Evolutionary conservation across 2,113 vertebrate genomes (phyloP).

Genomic region (Tyto alba): DNA sequence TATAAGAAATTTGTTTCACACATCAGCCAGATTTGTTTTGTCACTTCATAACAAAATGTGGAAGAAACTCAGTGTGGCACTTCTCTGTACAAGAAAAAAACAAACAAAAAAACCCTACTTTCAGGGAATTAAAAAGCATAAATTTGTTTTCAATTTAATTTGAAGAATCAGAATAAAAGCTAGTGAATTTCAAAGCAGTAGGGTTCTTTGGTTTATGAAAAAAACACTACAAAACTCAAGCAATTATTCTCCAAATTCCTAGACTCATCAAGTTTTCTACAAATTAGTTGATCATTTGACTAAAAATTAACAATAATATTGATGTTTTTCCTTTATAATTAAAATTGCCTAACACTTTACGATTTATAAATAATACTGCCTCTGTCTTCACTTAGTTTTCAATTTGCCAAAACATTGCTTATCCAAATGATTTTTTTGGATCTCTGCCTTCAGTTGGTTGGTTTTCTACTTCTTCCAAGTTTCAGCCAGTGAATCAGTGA

Average conservation of each 20-base stretch:
- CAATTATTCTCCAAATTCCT: not conserved
- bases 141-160: not conserved
- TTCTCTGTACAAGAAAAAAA: not conserved
- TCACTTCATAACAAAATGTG: not conserved
- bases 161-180: not conserved
- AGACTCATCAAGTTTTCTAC: not conserved
- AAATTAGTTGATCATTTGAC: not conserved
- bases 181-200: not conserved
- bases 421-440: not conserved
- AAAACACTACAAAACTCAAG: not conserved
- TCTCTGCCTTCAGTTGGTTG: not conserved
- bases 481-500: not conserved
- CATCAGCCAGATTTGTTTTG: slow-evolving; percentile 3
- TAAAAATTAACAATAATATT: not conserved
- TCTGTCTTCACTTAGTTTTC: not conserved
- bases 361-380: not conserved
- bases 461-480: not conserved
- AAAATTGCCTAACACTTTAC: not conserved
- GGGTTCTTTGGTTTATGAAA: not conserved
- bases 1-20: not conserved
- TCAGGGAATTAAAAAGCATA: not conserved
- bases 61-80: not conserved
- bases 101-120: not conserved
- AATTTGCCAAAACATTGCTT: not conserved
- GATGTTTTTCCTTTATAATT: not conserved